Evolutionary conservation across 2,113 vertebrate genomes (phyloP).

Genomic region (Riparia riparia): DNA sequence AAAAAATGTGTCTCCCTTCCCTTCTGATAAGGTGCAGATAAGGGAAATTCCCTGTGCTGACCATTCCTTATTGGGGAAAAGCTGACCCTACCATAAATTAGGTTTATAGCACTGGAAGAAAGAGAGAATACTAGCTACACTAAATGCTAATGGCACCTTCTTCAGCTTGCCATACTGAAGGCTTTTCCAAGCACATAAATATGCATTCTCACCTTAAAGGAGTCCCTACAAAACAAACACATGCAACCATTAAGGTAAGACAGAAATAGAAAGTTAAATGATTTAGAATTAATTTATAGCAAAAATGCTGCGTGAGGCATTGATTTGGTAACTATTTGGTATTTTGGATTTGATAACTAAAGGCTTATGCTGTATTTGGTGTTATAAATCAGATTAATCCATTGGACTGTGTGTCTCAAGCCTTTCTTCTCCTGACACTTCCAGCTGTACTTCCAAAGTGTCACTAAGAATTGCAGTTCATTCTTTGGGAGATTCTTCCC

Average conservation of each 20-base stretch:
- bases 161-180: neutral
- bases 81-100: neutral
- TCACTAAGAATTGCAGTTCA: neutral
- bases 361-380: neutral
- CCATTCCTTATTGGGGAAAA: neutral
- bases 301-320: neutral
- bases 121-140: neutral
- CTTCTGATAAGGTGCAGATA: neutral
- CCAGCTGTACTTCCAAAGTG: neutral
- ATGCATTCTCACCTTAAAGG: neutral
- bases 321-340: neutral
- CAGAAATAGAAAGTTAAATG: neutral
- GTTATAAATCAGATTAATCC: neutral
- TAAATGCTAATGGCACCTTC: neutral
- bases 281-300: neutral
- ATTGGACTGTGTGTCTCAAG: neutral
- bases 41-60: neutral
- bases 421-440: neutral
- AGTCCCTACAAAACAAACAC: neutral
- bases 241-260: neutral
- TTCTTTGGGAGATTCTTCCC: neutral
- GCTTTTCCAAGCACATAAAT: neutral
- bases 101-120: neutral
- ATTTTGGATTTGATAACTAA: no score
- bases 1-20: neutral